phyloP scores from a whole-genome alignment of 2,797 vertebrate species.

The Aotus griseimembra region DNA sequence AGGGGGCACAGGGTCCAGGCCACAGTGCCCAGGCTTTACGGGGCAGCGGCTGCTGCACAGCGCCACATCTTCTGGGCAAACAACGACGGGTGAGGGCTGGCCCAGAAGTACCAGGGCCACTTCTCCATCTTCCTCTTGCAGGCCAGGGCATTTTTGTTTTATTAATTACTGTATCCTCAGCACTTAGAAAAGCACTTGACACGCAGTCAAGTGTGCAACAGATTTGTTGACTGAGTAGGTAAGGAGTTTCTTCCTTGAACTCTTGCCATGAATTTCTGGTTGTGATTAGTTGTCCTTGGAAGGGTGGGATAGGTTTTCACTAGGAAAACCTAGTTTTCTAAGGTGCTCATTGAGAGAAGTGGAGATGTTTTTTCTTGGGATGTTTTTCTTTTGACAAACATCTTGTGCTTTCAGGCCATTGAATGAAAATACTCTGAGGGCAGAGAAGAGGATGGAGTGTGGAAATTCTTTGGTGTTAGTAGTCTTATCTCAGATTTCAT shows the following conservation, averaged over 20 bases:
- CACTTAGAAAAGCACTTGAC: neutral
- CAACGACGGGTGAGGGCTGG: constrained; percentile 81
- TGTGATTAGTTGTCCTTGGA: neutral
- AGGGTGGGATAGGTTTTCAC: neutral
- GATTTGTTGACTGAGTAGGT: neutral
- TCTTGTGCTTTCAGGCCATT: neutral
- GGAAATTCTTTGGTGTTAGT: neutral
- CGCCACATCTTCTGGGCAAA: constrained; percentile 92
- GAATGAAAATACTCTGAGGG: constrained; percentile 45
- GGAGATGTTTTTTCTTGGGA: neutral
- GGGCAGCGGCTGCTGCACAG: constrained; percentile 95
- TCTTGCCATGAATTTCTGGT: neutral
- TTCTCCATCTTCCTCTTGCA: constrained; percentile 80
- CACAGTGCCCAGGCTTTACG: constrained; percentile 69
- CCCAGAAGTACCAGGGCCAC: constrained; percentile 79
- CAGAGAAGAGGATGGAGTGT: neutral
- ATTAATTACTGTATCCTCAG: neutral
- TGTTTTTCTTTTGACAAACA: constrained; percentile 33
- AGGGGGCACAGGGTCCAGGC: constrained; percentile 75
- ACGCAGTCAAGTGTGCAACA: neutral
- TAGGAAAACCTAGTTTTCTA: constrained; percentile 35
- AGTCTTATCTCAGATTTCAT: neutral
- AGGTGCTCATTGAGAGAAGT: neutral
- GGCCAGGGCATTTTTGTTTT: constrained; percentile 70
- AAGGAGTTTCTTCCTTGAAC: neutral